Base-by-base conservation (phyloP, 1,140 invertebrate genomes). In the Scaptomyza pallida region DNA sequence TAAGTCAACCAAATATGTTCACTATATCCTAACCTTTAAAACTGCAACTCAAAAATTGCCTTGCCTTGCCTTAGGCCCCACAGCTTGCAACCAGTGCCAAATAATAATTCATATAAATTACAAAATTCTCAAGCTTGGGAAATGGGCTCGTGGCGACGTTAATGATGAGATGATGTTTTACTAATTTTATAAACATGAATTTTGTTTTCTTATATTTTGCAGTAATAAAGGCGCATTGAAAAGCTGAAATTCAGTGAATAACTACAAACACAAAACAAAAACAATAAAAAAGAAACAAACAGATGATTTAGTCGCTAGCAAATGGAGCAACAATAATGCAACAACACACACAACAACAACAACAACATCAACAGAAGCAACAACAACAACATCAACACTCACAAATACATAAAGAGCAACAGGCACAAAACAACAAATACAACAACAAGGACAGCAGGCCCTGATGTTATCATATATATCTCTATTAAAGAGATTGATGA, bases 191-290 rank as follows among this genome's bases (percentile, higher is more conserved):
- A 13, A 15, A 51, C 5, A 30, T 9, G 6, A 2, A 55, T 37
- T 71, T 41, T 5, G 6, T 26, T 1, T 44, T 48, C 12, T 67
- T 37, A 9, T 85, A 64, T 69, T 64, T 89, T 85, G 9, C 88
- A 90, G 89, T 83, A 90, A 89, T 86, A 91, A 91, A 91, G 89
- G 86, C 72, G 70, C 86, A 62, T 88, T 91, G 88, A 91, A 91
- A 86, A 91, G 89, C 89, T 91, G 89, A 91, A 91, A 91, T 90
- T 89, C 86, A 85, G 73, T 81, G 51, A 89, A 89, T 83, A 76
- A 79, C 71, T 88, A 72, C 72, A 90, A 89, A 89, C 75, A 65
- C 68, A 77, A 89, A 90, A 82, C 72, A 83, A 86, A 89, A 77
- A 79, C 76, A 82, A 78, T 81, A 78, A 89, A 75, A 60, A 73